Base-by-base conservation (phyloP, 92 coral and sea anemone species). In the Galaxea fascicularis region DNA sequence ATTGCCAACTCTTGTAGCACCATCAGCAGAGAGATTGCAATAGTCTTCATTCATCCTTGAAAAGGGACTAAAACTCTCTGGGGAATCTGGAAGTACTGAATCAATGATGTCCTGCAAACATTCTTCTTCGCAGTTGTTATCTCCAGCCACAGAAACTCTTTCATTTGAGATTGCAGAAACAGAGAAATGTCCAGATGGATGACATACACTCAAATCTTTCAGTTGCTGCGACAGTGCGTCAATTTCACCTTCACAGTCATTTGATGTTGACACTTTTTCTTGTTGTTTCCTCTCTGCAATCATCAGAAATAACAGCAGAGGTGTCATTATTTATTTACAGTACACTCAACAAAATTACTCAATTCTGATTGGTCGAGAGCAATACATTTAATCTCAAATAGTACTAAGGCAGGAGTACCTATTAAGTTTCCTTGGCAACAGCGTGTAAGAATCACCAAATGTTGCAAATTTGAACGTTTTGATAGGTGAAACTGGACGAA, bases 81-180 rank as follows among this genome's bases (percentile, higher is more conserved):
- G 62, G 75, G 22, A 52, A 67, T 8, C 25, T 30, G 53, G 49
- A 4, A 82, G 76, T 57, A 82, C 44, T 8, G 86, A 56, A 41
- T 82, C 86, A 21, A 81, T 81, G 44, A 82, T 71, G n/a, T 57
- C 78, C 71, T 82, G 86, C 29, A 71, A 53, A 22, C 78, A 82
- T 0, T 82, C 70, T 1, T 11, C 10, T 15, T 10, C 39, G 26
- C 1, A 6, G 11, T 67, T 25, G 20, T 27, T 12, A 12, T 31
- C 5, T 30, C 14, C 47, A 18, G 49, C 31, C 29, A 11, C 12
- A 57, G 8, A 30, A 56, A 1, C 29, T 17, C 22, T 71, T 41
- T 71, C 70, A 24, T 56, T 14, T 7, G 31, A 17, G 24, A 47
- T 17, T 25, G 6, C 26, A 39, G 78, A 70, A 18, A 35, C 29